A percentile compares a stretch with the other conserved stretches of the same genome.
phyloP scores from a whole-genome alignment of 23 tunicate species.

The Trididemnum nubilum region DNA sequence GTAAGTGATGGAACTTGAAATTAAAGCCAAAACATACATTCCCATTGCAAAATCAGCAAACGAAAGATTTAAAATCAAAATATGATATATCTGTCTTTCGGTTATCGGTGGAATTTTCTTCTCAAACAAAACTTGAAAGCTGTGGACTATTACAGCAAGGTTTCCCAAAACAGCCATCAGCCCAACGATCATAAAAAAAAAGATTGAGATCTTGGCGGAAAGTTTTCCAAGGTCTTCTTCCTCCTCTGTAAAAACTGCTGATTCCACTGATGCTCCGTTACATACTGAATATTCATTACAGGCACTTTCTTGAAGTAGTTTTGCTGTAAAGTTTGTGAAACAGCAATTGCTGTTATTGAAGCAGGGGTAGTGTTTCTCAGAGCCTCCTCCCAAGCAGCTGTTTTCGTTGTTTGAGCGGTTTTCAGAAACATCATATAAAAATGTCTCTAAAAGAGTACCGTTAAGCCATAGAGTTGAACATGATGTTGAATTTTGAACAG shows the following conservation, averaged over 20 bases:
- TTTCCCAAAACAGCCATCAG: slow-evolving; percentile 22
- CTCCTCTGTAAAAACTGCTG: not conserved
- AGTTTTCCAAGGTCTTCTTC: slow-evolving; percentile 18
- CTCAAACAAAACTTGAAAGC: not conserved
- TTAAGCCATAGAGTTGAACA: no score
- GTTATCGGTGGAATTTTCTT: not conserved
- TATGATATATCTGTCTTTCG: slow-evolving; percentile 12
- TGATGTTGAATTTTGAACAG: not conserved
- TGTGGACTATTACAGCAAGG: slow-evolving; percentile 14
- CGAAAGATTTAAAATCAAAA: slow-evolving; percentile 11
- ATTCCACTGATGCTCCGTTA: not conserved
- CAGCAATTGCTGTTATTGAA: not conserved
- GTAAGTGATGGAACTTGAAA: not conserved
- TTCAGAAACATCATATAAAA: not conserved
- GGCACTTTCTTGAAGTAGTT: slow-evolving; percentile 1
- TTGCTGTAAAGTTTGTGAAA: not conserved
- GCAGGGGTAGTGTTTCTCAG: no score
- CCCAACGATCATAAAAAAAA: slow-evolving; percentile 6
- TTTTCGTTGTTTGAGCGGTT: not conserved
- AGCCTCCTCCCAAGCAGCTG: not conserved
- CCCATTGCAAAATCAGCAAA: slow-evolving; percentile 33
- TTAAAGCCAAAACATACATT: not conserved
- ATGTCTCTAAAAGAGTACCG: not conserved
- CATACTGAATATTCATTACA: not conserved
- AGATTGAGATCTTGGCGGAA: not conserved